Conservation (phyloP, 2,113 vertebrate genomes). For the Festucalex cinctus region DNA sequence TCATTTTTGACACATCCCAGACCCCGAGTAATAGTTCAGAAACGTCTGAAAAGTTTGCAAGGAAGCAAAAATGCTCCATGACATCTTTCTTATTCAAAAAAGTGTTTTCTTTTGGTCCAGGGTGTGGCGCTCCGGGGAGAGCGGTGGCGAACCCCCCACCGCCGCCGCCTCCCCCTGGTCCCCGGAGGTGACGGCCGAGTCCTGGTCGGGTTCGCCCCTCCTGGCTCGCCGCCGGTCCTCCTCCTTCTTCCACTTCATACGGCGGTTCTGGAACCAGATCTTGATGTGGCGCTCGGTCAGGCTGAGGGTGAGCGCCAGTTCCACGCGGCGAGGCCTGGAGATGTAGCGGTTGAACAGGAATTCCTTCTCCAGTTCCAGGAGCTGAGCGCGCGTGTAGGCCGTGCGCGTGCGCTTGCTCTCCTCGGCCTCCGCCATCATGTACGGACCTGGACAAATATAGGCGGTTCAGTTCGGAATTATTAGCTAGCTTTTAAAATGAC, state of each 20-base stretch:
- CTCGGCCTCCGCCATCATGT: slow-evolving; percentile 80
- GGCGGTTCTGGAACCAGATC: slow-evolving; percentile 94
- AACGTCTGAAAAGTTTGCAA: neutral
- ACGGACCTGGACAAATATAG: slow-evolving; percentile 65
- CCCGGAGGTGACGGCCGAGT: slow-evolving; percentile 86
- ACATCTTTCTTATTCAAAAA: neutral
- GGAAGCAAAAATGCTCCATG: neutral
- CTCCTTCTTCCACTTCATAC: slow-evolving; percentile 98
- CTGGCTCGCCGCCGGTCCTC: slow-evolving; percentile 85
- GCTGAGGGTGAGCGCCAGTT: slow-evolving; percentile 91
- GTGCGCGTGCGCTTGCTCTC: slow-evolving; percentile 95
- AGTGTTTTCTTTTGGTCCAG: neutral
- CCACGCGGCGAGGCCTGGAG: slow-evolving; percentile 89
- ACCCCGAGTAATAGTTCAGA: neutral
- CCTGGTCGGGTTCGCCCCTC: slow-evolving; percentile 82
- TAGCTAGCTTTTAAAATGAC: too few relatives aligned
- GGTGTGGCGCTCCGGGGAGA: slow-evolving; percentile 19
- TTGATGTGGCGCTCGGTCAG: slow-evolving; percentile 96
- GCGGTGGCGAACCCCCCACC: slow-evolving; percentile 64
- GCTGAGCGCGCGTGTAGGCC: slow-evolving; percentile 91
- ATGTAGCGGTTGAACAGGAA: slow-evolving; percentile 98
- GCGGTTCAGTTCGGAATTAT: too few relatives aligned
- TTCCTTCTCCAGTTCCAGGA: slow-evolving; percentile 95
- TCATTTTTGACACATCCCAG: too few relatives aligned
- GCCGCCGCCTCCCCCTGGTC: slow-evolving; percentile 74